phyloP scores from a whole-genome alignment of 2,888 invertebrate genomes.

The Cryptocephalus moraei region DNA sequence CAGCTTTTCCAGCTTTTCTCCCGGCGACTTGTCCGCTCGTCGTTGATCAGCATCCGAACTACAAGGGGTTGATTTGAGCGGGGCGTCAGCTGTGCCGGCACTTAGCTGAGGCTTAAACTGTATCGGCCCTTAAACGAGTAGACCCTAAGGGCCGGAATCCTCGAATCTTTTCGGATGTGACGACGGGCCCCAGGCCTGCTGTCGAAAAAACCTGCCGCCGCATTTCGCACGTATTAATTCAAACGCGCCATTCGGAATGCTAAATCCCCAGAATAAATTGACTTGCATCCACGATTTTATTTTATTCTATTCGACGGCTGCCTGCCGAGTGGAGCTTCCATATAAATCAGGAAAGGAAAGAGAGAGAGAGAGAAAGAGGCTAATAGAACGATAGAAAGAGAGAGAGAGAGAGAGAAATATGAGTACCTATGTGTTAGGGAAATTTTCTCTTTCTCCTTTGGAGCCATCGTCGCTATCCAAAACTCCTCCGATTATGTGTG shows the following conservation, averaged over 20 bases:
- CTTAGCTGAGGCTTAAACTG: conserved; percentile 36
- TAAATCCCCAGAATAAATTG: conserved; percentile 33
- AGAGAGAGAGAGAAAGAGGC: too few relatives aligned
- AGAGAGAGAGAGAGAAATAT: too few relatives aligned
- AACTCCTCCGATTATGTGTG: neutral
- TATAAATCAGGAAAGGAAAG: conserved; percentile 21
- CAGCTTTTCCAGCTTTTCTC: too few relatives aligned
- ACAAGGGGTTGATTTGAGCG: conserved; percentile 27
- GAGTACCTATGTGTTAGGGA: conserved; percentile 13
- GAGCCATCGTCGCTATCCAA: neutral
- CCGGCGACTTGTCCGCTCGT: neutral
- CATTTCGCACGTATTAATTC: conserved; percentile 38
- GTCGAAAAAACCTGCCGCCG: conserved; percentile 36
- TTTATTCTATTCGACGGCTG: conserved; percentile 15
- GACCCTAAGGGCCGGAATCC: conserved; percentile 17
- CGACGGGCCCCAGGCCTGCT: conserved; percentile 19
- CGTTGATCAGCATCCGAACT: neutral
- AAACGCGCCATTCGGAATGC: conserved; percentile 32
- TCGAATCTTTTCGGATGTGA: neutral
- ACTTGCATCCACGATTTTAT: conserved; percentile 27
- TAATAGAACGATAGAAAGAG: too few relatives aligned
- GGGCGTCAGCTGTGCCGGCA: conserved; percentile 49
- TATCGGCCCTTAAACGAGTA: conserved; percentile 22
- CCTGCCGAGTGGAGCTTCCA: conserved; percentile 10
- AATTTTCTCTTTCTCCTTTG: conserved; percentile 14